phyloP scores from a whole-genome alignment of 2,888 invertebrate genomes.

The Nephrotoma guestfalica region DNA sequence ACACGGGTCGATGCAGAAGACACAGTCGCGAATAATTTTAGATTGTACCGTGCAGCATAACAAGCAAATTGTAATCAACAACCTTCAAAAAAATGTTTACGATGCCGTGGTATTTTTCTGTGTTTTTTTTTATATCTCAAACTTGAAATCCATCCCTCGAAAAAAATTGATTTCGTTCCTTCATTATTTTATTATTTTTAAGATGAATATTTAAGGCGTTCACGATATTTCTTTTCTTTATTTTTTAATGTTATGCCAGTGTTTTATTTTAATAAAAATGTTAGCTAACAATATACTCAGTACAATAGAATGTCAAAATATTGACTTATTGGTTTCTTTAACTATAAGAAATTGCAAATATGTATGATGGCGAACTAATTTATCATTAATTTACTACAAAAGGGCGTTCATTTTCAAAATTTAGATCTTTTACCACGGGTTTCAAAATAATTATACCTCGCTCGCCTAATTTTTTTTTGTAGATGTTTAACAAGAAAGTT shows the following conservation, averaged over 20 bases:
- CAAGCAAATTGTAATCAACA: not conserved
- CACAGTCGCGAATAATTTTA: not conserved
- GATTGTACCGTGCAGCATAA: not conserved
- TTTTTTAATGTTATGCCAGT: not conserved
- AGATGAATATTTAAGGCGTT: not conserved
- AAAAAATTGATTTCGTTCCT: not conserved
- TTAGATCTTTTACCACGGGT: too few relatives aligned
- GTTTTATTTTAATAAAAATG: not conserved
- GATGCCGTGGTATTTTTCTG: not conserved
- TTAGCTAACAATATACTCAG: not conserved
- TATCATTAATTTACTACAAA: too few relatives aligned
- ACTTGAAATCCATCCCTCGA: not conserved
- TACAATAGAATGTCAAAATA: not conserved
- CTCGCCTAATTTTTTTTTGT: too few relatives aligned
- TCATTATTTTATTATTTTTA: not conserved
- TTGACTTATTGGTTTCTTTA: not conserved
- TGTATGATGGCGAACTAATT: too few relatives aligned
- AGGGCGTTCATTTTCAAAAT: too few relatives aligned
- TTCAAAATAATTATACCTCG: too few relatives aligned
- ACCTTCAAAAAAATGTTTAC: not conserved
- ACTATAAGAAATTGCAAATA: too few relatives aligned
- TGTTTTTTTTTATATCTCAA: not conserved
- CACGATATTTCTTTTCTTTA: not conserved
- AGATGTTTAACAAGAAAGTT: too few relatives aligned
- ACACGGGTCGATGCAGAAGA: not conserved